These are phyloP conservation scores for Danio choprae DNA, from an alignment of 2,797 vertebrate species.

Conservation along the genomic window DNA sequence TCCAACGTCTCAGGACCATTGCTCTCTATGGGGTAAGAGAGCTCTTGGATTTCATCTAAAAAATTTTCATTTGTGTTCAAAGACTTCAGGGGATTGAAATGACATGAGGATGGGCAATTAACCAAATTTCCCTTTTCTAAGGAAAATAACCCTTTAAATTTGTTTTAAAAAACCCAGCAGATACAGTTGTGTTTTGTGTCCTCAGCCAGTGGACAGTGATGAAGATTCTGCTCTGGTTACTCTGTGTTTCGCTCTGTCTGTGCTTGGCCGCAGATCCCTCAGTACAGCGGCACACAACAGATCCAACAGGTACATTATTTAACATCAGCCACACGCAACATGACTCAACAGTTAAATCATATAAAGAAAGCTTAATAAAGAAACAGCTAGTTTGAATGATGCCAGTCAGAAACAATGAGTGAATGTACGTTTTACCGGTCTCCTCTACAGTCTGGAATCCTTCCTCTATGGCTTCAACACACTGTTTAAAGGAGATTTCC, in stretches of 20 bases:
- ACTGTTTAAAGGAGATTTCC: slow-evolving; percentile 96
- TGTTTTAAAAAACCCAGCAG: no score
- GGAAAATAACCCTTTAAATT: no score
- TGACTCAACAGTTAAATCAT: not conserved
- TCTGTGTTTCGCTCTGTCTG: slow-evolving; percentile 91
- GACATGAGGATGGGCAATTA: no score
- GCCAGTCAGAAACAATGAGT: not conserved
- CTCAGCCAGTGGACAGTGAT: slow-evolving; percentile 87
- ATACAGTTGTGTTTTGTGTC: slow-evolving; percentile 12
- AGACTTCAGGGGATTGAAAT: no score
- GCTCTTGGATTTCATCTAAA: no score
- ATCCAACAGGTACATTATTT: slow-evolving; percentile 86
- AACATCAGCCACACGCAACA: not conserved
- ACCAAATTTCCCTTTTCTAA: no score
- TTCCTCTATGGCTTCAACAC: slow-evolving; percentile 96
- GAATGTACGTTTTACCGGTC: not conserved
- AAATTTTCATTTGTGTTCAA: no score
- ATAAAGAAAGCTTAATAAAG: not conserved
- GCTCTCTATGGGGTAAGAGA: no score
- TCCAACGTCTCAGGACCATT: no score
- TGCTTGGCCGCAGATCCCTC: slow-evolving; percentile 90
- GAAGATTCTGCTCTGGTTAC: slow-evolving; percentile 95
- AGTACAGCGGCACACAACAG: slow-evolving; percentile 93
- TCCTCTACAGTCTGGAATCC: slow-evolving; percentile 88
- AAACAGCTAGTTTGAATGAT: not conserved